phyloP scores from a whole-genome alignment of 1,140 invertebrate genomes.

The Helicoverpa zea region DNA sequence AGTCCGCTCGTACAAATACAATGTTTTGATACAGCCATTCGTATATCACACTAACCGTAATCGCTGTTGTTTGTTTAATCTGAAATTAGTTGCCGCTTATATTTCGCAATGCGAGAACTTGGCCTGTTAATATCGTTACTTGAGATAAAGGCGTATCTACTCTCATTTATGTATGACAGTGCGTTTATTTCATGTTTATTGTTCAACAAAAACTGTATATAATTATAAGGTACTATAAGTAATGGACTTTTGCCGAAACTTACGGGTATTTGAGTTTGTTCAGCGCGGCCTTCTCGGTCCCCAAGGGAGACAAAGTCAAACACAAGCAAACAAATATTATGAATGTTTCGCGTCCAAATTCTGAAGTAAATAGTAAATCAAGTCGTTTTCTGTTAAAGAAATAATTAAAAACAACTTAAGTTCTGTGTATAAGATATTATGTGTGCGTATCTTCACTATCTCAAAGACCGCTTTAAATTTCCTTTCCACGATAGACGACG shows the following conservation, averaged over 20 bases:
- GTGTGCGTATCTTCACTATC: background rate
- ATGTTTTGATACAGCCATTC: slow-evolving; percentile 42
- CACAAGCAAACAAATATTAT: slow-evolving; percentile 47
- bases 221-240: slow-evolving; percentile 34
- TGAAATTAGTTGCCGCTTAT: slow-evolving; percentile 61
- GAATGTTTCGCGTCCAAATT: slow-evolving; percentile 32
- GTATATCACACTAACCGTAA: slow-evolving; percentile 54
- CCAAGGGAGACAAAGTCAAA: slow-evolving; percentile 39
- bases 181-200: slow-evolving; percentile 26
- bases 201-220: slow-evolving; percentile 31
- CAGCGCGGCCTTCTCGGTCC: slow-evolving; percentile 11
- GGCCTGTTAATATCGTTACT: slow-evolving; percentile 52
- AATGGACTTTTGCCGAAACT: slow-evolving; percentile 40
- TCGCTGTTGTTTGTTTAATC: slow-evolving; percentile 66
- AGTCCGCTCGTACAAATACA: slow-evolving; percentile 43
- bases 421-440: background rate
- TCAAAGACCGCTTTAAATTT: slow-evolving; percentile 5
- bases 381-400: slow-evolving; percentile 8
- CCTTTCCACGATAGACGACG: background rate
- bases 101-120: slow-evolving; percentile 56
- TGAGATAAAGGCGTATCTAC: slow-evolving; percentile 46
- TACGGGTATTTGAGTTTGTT: slow-evolving; percentile 21
- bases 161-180: slow-evolving; percentile 14
- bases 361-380: slow-evolving; percentile 37
- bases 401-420: background rate